A percentile compares a stretch with the other conserved stretches of the same genome.
Evolutionary conservation across 1,140 invertebrate species (phyloP).

Genomic region (Rhyacophila brunnea): DNA sequence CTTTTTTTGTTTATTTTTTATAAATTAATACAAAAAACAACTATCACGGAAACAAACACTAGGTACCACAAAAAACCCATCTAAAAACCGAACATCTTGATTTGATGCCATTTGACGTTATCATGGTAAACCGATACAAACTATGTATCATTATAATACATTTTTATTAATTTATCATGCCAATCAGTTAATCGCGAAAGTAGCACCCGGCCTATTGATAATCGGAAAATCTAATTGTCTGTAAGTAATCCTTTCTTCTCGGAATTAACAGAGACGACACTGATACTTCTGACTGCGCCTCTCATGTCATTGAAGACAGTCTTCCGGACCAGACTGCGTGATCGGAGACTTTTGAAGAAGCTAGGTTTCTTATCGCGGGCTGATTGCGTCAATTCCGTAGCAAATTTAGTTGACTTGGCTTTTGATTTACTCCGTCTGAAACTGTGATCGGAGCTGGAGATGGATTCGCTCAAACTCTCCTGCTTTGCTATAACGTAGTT

Average conservation of each 20-base stretch:
- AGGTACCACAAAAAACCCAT: too few relatives aligned
- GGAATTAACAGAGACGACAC: conserved; percentile 37
- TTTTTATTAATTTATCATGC: too few relatives aligned
- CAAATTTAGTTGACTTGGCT: background rate
- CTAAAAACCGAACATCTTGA: too few relatives aligned
- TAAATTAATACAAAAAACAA: background rate
- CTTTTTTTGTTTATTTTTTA: too few relatives aligned
- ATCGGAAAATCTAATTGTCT: conserved; percentile 35
- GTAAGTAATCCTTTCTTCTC: conserved; percentile 44
- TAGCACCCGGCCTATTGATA: too few relatives aligned
- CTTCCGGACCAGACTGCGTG: conserved; percentile 43
- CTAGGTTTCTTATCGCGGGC: conserved; percentile 35
- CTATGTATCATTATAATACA: too few relatives aligned
- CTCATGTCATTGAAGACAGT: background rate
- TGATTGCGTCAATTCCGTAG: too few relatives aligned
- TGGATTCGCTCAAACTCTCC: conserved; percentile 39
- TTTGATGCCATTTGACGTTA: too few relatives aligned
- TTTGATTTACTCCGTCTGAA: background rate
- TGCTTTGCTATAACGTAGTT: conserved; percentile 42
- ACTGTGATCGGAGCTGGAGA: background rate
- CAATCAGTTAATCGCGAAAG: too few relatives aligned
- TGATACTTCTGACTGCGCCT: conserved; percentile 33
- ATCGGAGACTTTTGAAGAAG: conserved; percentile 42
- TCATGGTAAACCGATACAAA: too few relatives aligned
- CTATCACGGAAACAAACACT: too few relatives aligned